Percentiles rank a stretch among this genome's conserved stretches.
These are phyloP conservation scores for Drosophila suzukii DNA, from an alignment of 1,140 invertebrate genomes.

Conservation along the genomic window DNA sequence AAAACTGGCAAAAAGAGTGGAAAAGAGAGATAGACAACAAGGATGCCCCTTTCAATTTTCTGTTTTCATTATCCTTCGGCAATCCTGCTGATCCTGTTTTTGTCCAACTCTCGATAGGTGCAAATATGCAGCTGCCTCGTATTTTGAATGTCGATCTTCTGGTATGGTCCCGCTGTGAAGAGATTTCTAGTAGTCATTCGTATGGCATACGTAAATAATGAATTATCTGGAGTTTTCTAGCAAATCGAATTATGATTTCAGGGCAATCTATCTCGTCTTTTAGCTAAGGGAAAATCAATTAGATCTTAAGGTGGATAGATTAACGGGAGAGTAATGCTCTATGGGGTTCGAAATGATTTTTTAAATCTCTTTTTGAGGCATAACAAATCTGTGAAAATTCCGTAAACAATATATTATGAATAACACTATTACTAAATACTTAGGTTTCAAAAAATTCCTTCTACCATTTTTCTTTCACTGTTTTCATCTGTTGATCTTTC, in stretches of 20 bases:
- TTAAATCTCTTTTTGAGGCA: not conserved
- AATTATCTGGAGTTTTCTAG: constrained; percentile 21
- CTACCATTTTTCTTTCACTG: no score
- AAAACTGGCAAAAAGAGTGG: constrained; percentile 31
- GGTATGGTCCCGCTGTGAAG: constrained; percentile 42
- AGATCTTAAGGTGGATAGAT: constrained; percentile 1
- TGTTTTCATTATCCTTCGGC: constrained; percentile 60
- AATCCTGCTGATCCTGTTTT: constrained; percentile 54
- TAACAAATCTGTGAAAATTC: not conserved
- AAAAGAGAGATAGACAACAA: constrained; percentile 17
- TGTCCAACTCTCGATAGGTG: constrained; percentile 31
- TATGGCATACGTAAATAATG: constrained; percentile 39
- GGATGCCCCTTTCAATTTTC: constrained; percentile 66
- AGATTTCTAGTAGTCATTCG: constrained; percentile 33
- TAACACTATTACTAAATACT: no score
- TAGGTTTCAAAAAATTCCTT: no score
- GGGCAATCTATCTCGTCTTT: constrained; percentile 16
- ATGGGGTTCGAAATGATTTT: not conserved
- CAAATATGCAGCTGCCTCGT: constrained; percentile 54
- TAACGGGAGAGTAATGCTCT: not conserved
- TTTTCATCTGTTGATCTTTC: constrained; percentile 5
- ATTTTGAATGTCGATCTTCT: constrained; percentile 17
- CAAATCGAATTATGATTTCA: constrained; percentile 27
- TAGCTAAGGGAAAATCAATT: constrained; percentile 14
- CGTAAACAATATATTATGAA: not conserved